A percentile compares a stretch with the other conserved stretches of the same genome.
Evolutionary conservation across 2,113 vertebrate genomes (phyloP).

Genomic region (Onychostoma macrolepis): DNA sequence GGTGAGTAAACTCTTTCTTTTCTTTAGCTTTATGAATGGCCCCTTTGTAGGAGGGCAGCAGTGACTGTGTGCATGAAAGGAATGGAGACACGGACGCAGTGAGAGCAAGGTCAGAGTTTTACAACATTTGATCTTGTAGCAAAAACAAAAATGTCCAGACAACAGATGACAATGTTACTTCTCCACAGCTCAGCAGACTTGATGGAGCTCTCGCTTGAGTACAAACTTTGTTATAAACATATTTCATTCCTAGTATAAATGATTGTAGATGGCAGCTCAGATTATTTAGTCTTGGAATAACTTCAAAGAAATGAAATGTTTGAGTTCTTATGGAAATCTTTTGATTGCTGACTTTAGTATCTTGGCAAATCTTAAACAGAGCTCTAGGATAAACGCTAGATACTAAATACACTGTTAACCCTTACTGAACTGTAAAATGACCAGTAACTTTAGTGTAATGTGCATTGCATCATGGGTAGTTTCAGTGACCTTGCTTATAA

Average conservation of each 20-base stretch:
- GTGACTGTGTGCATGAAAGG: constrained; percentile 33
- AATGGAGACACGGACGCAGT: not conserved
- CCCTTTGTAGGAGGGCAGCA: constrained; percentile 42
- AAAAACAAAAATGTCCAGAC: constrained; percentile 4
- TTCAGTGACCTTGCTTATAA: not conserved
- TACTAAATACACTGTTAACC: not conserved
- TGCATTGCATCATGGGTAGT: not conserved
- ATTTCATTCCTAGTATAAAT: not conserved
- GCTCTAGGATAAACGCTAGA: not conserved
- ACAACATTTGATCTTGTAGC: constrained; percentile 11
- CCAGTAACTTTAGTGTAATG: not conserved
- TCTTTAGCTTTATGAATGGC: constrained; percentile 45
- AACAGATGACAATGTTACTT: not conserved
- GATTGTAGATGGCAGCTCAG: not conserved
- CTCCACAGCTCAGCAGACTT: not conserved
- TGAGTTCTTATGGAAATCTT: not conserved
- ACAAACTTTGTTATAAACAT: not conserved
- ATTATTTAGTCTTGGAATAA: not conserved
- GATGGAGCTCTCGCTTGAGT: not conserved
- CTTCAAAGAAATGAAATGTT: not conserved
- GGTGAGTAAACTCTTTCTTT: constrained; percentile 43
- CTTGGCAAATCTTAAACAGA: not conserved
- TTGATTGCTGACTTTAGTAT: not conserved
- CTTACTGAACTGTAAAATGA: not conserved
- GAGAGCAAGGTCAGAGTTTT: not conserved